These are phyloP conservation scores for Pantherophis guttatus DNA, from an alignment of 2,113 vertebrate species.

Conservation along the genomic window DNA sequence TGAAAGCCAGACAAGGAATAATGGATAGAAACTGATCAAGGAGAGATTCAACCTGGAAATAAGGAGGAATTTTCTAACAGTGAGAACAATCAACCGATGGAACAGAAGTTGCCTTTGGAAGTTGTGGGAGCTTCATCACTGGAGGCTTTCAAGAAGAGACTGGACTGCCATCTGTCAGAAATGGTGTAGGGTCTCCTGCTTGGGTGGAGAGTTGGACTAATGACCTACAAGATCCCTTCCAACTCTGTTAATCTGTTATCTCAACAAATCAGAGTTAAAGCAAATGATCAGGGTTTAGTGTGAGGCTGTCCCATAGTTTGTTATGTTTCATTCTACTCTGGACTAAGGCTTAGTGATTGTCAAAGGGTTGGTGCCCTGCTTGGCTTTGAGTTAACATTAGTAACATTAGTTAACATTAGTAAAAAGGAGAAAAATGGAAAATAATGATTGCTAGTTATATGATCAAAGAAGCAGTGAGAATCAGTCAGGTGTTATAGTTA, in stretches of 20 bases:
- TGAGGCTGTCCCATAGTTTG: not conserved
- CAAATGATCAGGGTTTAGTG: not conserved
- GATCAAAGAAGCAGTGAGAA: slow-evolving; percentile 30
- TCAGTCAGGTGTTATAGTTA: not conserved
- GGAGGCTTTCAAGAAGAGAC: too few species aligned
- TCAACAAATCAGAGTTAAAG: not conserved
- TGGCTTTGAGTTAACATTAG: slow-evolving; percentile 35
- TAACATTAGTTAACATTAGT: slow-evolving; percentile 35
- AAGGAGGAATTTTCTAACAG: too few species aligned
- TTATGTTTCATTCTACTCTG: not conserved
- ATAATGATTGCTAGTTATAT: slow-evolving; percentile 51
- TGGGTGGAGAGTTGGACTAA: too few species aligned
- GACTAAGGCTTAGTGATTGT: slow-evolving; percentile 15
- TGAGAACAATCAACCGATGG: too few species aligned
- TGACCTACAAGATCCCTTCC: too few species aligned
- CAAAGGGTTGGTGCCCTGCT: slow-evolving; percentile 53
- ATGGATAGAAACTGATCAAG: too few species aligned
- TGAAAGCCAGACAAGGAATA: too few species aligned
- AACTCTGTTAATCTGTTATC: not conserved
- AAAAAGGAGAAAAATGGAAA: slow-evolving; percentile 36
- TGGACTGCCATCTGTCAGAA: too few species aligned
- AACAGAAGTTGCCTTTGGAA: too few species aligned
- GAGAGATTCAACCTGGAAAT: too few species aligned
- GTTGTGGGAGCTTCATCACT: too few species aligned
- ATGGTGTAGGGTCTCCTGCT: too few species aligned